A percentile compares a stretch with the other conserved stretches of the same genome.
Evolutionary conservation across 1,140 invertebrate species (phyloP).

Genomic region (Drosophila rhopaloa): DNA sequence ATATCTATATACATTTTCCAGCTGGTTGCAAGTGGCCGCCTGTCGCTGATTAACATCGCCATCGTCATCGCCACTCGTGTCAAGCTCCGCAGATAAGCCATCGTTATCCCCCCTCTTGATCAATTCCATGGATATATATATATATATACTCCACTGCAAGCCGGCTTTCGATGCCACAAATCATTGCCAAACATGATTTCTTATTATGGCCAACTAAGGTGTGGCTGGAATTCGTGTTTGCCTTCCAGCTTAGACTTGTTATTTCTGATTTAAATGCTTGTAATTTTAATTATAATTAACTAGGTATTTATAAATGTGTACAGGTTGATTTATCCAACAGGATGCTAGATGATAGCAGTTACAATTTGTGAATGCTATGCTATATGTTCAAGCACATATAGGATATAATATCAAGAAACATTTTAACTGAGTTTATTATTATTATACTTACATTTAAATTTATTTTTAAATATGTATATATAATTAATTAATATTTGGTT

Average conservation of each 20-base stretch:
- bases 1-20: constrained; percentile 10
- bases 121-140: constrained; percentile 1
- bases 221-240: constrained; percentile 52
- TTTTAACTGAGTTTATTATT: too few relatives aligned
- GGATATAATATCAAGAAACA: too few relatives aligned
- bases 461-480: background rate
- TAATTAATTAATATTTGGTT: constrained; percentile 16
- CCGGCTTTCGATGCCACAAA: constrained; percentile 61
- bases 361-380: background rate
- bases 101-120: background rate
- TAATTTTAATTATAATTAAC: constrained; percentile 59
- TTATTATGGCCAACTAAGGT: constrained; percentile 61
- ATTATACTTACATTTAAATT: background rate
- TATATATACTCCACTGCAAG: constrained; percentile 3
- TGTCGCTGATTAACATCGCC: constrained; percentile 73
- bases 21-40: constrained; percentile 53
- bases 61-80: constrained; percentile 67
- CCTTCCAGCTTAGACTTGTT: constrained; percentile 35
- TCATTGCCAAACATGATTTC: constrained; percentile 76
- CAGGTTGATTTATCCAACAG: constrained; percentile 35
- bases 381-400: background rate
- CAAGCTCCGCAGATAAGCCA: constrained; percentile 57
- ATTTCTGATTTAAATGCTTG: constrained; percentile 49
- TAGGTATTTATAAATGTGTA: constrained; percentile 9
- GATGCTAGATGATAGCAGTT: background rate